Evolutionary conservation across 2,797 vertebrate genomes (phyloP), one percentile per base, ranked within the genome.

Genomic region (Melopsittacus undulatus): DNA sequence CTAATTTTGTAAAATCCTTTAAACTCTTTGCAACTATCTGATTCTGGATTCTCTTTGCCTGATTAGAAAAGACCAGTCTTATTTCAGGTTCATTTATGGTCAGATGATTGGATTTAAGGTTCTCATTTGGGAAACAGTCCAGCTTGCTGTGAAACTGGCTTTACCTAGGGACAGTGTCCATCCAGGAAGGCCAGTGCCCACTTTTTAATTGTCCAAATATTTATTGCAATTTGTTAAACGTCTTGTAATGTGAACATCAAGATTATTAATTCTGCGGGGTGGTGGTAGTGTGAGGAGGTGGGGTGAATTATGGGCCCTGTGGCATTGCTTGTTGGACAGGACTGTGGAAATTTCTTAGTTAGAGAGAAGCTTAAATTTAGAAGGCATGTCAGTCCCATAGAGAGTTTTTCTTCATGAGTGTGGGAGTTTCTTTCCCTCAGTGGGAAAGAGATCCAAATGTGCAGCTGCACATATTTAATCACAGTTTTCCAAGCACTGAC

Each of bases 401-500:
- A 85, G 46, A 46, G 51, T 48, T 92, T 90, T 77, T 43, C 54
- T 69, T 70, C 30, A 32, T n/a, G 80, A 73, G 29, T 78, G 69
- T 72, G 74, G 74, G 52, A 76, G 68, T 34, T 62, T 79, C 49
- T 38, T 62, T 69, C 42, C 20, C 52, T 54, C 9, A 30, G 22
- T 6, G 32, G 48, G 34, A 89, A 75, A 70, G n/a, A 54, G 30
- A 54, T 72, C 61, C 82, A 79, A 73, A 72, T 36, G 51, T 93
- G 51, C 89, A 96, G 87, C 87, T 93, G 91, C 63, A 67, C 51
- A 27, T 70, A 79, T 22, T 79, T 87, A 59, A 87, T 85, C 43
- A 54, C 5, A 29, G 32, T 59, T 84, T 87, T 91, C 78, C 54
- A 75, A 67, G 87, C 74, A 76, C 78, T n/a, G 54, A 81, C 59